phyloP scores from a whole-genome alignment of 2,113 vertebrate genomes.

The Podocnemis expansa region DNA sequence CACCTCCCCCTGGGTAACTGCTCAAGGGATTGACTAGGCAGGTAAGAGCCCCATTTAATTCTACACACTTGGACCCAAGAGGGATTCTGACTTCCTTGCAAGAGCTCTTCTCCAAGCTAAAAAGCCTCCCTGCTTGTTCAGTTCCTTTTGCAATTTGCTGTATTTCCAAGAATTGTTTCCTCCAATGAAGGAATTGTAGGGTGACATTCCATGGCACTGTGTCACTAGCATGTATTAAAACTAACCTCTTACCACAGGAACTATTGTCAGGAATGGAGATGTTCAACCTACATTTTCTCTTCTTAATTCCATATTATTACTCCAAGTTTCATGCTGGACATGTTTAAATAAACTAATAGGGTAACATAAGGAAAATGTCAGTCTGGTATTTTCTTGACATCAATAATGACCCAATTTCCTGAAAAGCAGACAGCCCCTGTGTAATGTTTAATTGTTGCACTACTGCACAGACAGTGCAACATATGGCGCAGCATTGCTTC shows the following conservation, averaged over 20 bases:
- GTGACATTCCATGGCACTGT: constrained; percentile 53
- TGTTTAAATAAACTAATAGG: not conserved
- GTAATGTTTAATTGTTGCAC: not conserved
- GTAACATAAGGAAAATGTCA: not conserved
- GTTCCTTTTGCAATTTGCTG: constrained; percentile 24
- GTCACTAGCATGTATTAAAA: constrained; percentile 52
- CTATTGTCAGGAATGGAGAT: not conserved
- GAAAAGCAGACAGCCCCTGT: constrained; percentile 4
- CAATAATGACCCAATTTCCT: not conserved
- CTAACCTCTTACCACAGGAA: constrained; percentile 28
- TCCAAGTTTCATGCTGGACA: not conserved
- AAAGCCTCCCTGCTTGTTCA: not conserved
- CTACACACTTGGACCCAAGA: not conserved
- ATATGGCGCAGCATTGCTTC: not conserved
- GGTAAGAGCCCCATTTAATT: not conserved
- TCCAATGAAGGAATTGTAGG: not conserved
- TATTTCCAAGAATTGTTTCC: constrained; percentile 56
- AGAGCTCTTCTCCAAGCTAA: not conserved
- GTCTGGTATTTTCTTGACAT: not conserved
- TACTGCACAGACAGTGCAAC: not conserved
- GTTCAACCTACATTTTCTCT: not conserved
- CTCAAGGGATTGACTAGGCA: constrained; percentile 3
- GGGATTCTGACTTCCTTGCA: not conserved
- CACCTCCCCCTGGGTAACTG: not conserved
- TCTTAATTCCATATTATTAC: not conserved